Evolutionary conservation across 2,797 vertebrate species (phyloP).

Genomic region (Gobionotothen gibberifrons): DNA sequence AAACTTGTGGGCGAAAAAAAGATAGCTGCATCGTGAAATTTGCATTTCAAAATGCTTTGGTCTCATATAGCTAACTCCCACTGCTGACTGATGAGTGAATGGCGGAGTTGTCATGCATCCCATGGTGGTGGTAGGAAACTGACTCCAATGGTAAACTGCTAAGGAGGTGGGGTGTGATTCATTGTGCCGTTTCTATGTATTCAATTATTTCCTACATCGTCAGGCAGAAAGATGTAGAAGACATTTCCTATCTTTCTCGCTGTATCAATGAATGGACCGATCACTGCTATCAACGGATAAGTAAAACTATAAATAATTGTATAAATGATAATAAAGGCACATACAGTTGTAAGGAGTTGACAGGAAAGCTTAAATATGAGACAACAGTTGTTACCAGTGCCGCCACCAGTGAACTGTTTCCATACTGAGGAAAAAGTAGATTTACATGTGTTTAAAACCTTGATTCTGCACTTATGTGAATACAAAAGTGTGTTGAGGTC

Average conservation of each 20-base stretch:
- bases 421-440: neutral
- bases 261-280: constrained; percentile 4
- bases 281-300: neutral
- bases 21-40: constrained; percentile 52
- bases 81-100: constrained; percentile 58
- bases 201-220: constrained; percentile 55
- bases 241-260: constrained; percentile 30
- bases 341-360: neutral
- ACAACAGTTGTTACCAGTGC: neutral
- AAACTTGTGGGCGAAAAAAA: constrained; percentile 61
- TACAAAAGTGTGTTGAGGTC: constrained; percentile 23
- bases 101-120: constrained; percentile 61
- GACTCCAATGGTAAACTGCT: constrained; percentile 66
- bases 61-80: constrained; percentile 61
- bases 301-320: neutral
- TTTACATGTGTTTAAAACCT: constrained; percentile 8
- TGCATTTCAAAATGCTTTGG: constrained; percentile 56
- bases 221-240: constrained; percentile 49
- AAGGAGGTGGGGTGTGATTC: constrained; percentile 81
- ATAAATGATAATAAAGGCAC: neutral
- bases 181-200: constrained; percentile 74
- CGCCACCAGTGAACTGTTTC: constrained; percentile 1
- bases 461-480: constrained; percentile 5
- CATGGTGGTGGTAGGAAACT: constrained; percentile 77
- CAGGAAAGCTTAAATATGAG: neutral